Percentiles rank a stretch among this genome's conserved stretches.
Conservation (phyloP, 1,140 invertebrate genomes). For the Dufourea novaeangliae region DNA sequence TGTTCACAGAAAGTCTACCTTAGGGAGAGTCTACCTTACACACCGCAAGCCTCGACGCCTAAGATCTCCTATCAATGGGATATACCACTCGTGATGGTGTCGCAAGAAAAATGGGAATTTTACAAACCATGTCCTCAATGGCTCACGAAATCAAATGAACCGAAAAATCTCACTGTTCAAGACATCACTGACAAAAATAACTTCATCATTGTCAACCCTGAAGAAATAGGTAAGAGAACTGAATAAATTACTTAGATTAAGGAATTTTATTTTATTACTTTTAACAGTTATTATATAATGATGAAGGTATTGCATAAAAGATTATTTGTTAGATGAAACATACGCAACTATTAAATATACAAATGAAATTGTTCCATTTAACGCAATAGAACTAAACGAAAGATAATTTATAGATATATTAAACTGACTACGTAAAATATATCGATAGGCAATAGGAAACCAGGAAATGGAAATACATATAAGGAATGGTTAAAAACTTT, state of each 20-base stretch:
- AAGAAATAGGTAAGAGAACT: constrained; percentile 86
- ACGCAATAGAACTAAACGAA: too few relatives aligned
- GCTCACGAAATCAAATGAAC: constrained; percentile 82
- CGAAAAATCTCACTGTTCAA: constrained; percentile 70
- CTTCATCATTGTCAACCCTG: constrained; percentile 90
- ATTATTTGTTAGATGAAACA: too few relatives aligned
- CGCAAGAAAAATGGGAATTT: constrained; percentile 83
- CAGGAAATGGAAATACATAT: too few relatives aligned
- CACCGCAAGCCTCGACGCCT: constrained; percentile 30
- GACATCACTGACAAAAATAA: constrained; percentile 82
- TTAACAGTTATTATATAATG: neutral
- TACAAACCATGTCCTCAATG: constrained; percentile 82
- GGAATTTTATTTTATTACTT: neutral
- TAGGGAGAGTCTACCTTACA: constrained; percentile 84
- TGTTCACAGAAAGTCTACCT: constrained; percentile 85
- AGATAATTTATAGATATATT: too few relatives aligned
- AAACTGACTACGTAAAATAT: too few relatives aligned
- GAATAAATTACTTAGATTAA: neutral
- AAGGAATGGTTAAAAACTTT: too few relatives aligned
- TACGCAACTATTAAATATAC: too few relatives aligned
- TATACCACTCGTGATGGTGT: constrained; percentile 85
- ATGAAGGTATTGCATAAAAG: too few relatives aligned
- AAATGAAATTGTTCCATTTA: too few relatives aligned
- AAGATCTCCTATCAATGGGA: constrained; percentile 85
- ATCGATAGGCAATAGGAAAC: too few relatives aligned